A percentile compares a stretch with the other conserved stretches of the same genome.
Conservation (phyloP, 2,113 vertebrate genomes). For the Buteo buteo region DNA sequence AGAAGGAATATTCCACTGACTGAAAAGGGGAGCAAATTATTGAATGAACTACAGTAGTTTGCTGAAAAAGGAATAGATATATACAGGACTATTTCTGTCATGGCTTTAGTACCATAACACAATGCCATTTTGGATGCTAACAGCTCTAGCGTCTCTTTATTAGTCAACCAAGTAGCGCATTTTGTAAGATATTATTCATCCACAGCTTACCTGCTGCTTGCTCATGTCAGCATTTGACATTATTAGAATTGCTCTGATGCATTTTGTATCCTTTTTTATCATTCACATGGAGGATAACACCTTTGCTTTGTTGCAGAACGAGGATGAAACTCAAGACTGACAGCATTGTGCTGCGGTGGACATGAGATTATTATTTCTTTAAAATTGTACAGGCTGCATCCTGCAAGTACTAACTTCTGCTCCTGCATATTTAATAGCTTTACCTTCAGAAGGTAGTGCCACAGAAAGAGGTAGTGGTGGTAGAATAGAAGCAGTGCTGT, state of each 20-base stretch:
- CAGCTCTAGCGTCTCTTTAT: neutral
- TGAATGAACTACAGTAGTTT: neutral
- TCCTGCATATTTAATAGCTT: neutral
- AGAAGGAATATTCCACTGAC: neutral
- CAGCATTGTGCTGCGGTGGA: neutral
- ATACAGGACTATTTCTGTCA: neutral
- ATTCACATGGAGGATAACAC: neutral
- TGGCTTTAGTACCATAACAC: neutral
- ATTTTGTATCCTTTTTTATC: neutral
- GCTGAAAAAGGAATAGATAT: neutral
- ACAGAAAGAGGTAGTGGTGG: neutral
- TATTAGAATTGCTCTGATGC: neutral
- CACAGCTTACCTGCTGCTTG: neutral
- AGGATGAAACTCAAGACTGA: neutral
- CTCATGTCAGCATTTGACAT: neutral
- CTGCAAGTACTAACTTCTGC: neutral
- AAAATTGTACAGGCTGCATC: neutral
- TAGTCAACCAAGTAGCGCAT: neutral
- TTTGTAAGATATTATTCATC: neutral
- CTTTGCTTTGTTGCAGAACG: neutral
- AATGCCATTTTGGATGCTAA: neutral
- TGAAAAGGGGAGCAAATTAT: neutral
- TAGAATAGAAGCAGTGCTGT: neutral
- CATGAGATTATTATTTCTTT: neutral
- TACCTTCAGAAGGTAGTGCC: neutral